Conservation (phyloP, 1,140 invertebrate species). For the Pseudachorutes palmiensis region DNA sequence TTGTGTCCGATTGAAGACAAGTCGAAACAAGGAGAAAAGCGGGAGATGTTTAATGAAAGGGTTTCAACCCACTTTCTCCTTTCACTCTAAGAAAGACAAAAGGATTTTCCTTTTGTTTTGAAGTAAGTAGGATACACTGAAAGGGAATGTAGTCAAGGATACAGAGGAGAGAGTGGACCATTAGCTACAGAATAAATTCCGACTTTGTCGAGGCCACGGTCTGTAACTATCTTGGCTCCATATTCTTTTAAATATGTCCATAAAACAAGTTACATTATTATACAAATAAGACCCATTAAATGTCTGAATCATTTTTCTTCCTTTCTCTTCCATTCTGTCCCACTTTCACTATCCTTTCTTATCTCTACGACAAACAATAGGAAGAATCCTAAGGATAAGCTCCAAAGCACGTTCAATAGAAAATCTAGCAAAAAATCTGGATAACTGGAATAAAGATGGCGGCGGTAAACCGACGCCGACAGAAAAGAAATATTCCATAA, state of each 20-base stretch:
- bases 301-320: constrained; percentile 7
- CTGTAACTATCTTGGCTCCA: neutral
- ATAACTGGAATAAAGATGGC: neutral
- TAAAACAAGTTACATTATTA: neutral
- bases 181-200: too few species aligned
- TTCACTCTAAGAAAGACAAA: too few species aligned
- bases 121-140: too few species aligned
- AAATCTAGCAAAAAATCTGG: neutral
- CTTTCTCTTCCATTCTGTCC: neutral
- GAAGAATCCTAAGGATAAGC: neutral
- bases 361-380: neutral
- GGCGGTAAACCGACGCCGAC: neutral
- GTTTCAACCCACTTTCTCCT: neutral
- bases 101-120: too few species aligned
- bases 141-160: too few species aligned
- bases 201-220: neutral
- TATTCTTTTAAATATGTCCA: neutral
- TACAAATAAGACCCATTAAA: neutral
- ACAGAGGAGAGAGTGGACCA: too few species aligned
- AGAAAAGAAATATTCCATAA: too few species aligned
- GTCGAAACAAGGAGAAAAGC: neutral
- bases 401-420: constrained; percentile 20
- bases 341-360: constrained; percentile 4
- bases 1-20: neutral
- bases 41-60: neutral